These are phyloP conservation scores for Vollenhovia emeryi DNA, from an alignment of 1,140 invertebrate species.

Conservation along the genomic window DNA sequence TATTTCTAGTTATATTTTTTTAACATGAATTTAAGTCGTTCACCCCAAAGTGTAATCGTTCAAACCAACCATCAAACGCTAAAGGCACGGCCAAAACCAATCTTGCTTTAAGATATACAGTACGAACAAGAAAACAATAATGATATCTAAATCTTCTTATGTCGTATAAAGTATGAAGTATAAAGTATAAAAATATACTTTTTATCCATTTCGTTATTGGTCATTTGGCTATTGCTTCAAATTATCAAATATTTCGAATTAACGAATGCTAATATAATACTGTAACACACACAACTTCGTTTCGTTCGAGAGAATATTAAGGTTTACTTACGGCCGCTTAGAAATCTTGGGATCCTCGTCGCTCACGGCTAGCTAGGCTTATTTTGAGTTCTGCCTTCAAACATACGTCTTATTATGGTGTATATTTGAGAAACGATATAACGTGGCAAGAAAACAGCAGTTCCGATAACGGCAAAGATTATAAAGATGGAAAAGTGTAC, in stretches of 20 bases:
- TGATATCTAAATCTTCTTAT: neutral
- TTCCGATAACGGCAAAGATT: no score
- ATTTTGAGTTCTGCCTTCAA: no score
- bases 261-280: neutral
- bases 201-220: neutral
- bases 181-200: no score
- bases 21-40: neutral
- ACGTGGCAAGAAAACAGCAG: no score
- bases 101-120: neutral
- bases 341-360: neutral
- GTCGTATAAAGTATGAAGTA: no score
- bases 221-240: neutral
- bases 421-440: no score
- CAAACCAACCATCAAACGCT: neutral
- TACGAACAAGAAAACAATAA: neutral
- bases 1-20: neutral
- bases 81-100: neutral
- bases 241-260: neutral
- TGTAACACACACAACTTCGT: neutral
- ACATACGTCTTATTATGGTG: no score
- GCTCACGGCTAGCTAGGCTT: no score
- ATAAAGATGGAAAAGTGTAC: no score
- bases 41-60: neutral
- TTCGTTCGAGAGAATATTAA: neutral
- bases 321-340: neutral